These are phyloP conservation scores for Tachina lurida DNA, from an alignment of 2,888 invertebrate species.

Conservation along the genomic window DNA sequence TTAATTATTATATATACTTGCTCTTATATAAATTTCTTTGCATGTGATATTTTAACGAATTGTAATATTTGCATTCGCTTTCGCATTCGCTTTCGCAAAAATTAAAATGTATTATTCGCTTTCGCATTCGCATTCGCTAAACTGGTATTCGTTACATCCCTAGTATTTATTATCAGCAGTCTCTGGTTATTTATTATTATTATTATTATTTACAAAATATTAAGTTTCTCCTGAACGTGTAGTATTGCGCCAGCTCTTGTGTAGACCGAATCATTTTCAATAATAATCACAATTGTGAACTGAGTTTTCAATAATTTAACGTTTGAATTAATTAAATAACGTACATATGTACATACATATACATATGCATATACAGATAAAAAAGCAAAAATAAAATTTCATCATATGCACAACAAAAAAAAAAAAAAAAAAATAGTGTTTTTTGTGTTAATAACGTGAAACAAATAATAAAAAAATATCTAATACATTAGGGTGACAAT, in stretches of 20 bases:
- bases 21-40: no score
- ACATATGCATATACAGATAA: neutral
- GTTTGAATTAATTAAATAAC: neutral
- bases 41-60: no score
- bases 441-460: constrained; percentile 20
- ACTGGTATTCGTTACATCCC: no score
- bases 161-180: constrained; percentile 18
- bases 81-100: no score
- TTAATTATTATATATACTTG: no score
- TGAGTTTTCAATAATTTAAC: constrained; percentile 29
- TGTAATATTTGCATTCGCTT: no score
- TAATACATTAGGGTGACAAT: no score
- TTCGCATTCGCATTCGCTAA: no score
- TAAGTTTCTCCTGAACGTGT: constrained; percentile 32
- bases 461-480: constrained; percentile 3
- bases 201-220: constrained; percentile 24
- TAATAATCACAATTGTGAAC: constrained; percentile 37
- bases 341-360: no score
- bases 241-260: constrained; percentile 64
- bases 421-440: constrained; percentile 11
- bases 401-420: constrained; percentile 11
- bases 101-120: no score
- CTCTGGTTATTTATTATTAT: constrained; percentile 13
- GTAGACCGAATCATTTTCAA: constrained; percentile 49
- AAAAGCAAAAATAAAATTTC: neutral